Percentiles rank a stretch among this genome's conserved stretches.
phyloP scores from a whole-genome alignment of 2,797 vertebrate genomes.

The Dicrostonyx torquatus region DNA sequence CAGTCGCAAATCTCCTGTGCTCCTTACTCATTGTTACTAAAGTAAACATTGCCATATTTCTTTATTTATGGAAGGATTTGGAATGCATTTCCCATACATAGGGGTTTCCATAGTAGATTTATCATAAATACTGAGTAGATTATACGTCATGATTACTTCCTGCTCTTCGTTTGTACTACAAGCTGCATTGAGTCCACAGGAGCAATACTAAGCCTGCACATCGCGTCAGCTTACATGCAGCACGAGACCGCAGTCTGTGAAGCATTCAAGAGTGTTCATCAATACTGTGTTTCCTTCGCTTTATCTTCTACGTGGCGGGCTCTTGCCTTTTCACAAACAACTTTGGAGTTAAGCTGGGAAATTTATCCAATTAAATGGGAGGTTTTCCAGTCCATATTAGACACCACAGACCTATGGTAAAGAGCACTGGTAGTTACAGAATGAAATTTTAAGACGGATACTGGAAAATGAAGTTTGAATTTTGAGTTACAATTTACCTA shows the following conservation, averaged over 20 bases:
- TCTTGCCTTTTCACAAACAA: background rate
- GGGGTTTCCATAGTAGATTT: slow-evolving; percentile 51
- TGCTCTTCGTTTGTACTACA: slow-evolving; percentile 43
- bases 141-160: slow-evolving; percentile 54
- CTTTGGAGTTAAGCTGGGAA: slow-evolving; percentile 6
- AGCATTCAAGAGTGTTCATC: background rate
- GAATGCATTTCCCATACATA: slow-evolving; percentile 31
- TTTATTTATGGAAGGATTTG: slow-evolving; percentile 56
- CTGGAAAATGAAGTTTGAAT: background rate
- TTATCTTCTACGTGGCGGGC: background rate
- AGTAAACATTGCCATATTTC: background rate
- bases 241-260: background rate
- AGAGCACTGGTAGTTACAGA: background rate
- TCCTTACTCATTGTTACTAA: background rate
- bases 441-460: background rate
- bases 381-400: background rate
- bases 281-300: background rate
- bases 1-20: background rate
- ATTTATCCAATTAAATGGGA: slow-evolving; percentile 16
- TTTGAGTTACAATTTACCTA: slow-evolving; percentile 22
- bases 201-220: slow-evolving; percentile 8
- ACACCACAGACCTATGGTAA: background rate
- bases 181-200: slow-evolving; percentile 60
- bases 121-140: slow-evolving; percentile 55
- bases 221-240: slow-evolving; percentile 65